phyloP scores from a whole-genome alignment of 2,888 invertebrate genomes.

The Caenorhabditis afra region DNA sequence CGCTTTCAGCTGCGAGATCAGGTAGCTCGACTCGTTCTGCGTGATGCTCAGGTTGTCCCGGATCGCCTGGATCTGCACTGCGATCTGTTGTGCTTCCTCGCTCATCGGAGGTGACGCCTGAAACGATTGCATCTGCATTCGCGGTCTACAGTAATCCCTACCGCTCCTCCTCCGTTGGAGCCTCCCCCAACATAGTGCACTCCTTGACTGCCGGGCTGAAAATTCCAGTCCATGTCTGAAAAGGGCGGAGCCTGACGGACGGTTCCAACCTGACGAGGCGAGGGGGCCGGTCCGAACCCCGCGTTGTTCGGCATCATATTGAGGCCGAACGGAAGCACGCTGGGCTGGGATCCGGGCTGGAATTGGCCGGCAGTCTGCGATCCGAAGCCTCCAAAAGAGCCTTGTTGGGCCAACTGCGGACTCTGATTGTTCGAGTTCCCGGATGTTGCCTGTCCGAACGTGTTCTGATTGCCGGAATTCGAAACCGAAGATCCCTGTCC shows the following conservation, averaged over 20 bases:
- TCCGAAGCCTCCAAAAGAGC: slow-evolving; percentile 8
- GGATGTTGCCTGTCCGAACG: not conserved
- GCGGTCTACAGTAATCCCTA: not conserved
- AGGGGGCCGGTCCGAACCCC: slow-evolving; percentile 9
- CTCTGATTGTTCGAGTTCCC: slow-evolving; percentile 7
- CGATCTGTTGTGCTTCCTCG: slow-evolving; percentile 45
- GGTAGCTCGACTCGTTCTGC: slow-evolving; percentile 34
- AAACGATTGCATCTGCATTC: not conserved
- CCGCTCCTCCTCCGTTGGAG: not conserved
- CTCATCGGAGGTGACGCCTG: slow-evolving; percentile 15
- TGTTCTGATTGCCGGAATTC: slow-evolving; percentile 10
- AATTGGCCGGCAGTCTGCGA: too few species aligned
- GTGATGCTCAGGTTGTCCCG: slow-evolving; percentile 49
- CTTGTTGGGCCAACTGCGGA: not conserved
- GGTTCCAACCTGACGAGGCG: slow-evolving; percentile 31
- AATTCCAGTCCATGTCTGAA: slow-evolving; percentile 43
- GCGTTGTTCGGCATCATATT: slow-evolving; percentile 12
- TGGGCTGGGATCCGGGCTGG: not conserved
- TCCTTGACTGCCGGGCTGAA: slow-evolving; percentile 46
- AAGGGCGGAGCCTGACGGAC: slow-evolving; percentile 24
- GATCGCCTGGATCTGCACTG: slow-evolving; percentile 54
- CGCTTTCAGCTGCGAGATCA: slow-evolving; percentile 40
- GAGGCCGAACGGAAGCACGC: slow-evolving; percentile 25
- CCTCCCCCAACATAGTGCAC: slow-evolving; percentile 41
- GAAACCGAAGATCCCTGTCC: slow-evolving; percentile 2